phyloP scores from a whole-genome alignment of 2,113 vertebrate genomes.

The Jacana jacana region DNA sequence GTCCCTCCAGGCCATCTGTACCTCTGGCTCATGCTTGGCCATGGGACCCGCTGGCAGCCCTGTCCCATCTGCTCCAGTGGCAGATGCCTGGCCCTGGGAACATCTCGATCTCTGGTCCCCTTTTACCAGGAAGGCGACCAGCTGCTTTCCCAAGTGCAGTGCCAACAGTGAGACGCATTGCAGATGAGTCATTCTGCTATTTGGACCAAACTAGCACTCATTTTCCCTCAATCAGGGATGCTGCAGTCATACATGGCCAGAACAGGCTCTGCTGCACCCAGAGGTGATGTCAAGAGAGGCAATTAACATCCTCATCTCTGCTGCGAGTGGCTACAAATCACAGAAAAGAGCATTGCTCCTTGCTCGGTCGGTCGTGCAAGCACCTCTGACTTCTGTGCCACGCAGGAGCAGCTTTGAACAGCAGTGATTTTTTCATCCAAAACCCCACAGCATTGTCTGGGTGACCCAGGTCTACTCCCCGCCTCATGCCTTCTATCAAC shows the following conservation, averaged over 20 bases:
- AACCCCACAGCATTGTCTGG: not conserved
- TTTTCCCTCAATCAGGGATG: not conserved
- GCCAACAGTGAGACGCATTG: not conserved
- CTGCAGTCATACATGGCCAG: not conserved
- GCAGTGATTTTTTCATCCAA: not conserved
- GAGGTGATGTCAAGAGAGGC: not conserved
- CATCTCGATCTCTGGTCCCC: not conserved
- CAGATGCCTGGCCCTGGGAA: not conserved
- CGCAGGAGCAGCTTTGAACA: not conserved
- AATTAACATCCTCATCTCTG: not conserved
- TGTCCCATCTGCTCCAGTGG: not conserved
- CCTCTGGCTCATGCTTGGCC: not conserved
- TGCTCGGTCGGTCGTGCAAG: not conserved
- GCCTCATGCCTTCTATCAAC: fast-evolving
- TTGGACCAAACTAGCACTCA: not conserved
- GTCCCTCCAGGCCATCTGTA: no score
- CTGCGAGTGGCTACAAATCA: not conserved
- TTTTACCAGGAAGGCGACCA: fast-evolving
- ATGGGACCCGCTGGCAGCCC: not conserved
- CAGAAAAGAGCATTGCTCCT: not conserved
- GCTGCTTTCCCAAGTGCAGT: not conserved
- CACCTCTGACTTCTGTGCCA: not conserved
- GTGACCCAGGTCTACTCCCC: not conserved
- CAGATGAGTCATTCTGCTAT: not conserved
- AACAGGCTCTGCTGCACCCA: not conserved